Base-by-base conservation (phyloP, 2,888 invertebrate genomes). In the Choristoneura rosaceana region DNA sequence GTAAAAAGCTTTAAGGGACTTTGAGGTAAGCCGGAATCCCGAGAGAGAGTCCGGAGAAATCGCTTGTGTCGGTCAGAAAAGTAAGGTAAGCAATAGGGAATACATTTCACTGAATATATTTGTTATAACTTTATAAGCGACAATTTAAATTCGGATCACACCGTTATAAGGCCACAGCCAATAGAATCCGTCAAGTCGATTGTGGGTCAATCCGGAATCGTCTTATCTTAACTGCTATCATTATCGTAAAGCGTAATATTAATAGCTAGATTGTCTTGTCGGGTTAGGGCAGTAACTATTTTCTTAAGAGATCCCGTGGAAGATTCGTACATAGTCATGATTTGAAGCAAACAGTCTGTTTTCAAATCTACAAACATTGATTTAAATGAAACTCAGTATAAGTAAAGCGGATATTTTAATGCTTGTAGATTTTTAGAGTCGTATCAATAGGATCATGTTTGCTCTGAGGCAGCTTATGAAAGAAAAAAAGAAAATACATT, bases 21-120 rank as follows among this genome's bases (percentile, higher is more conserved):
- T 71, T 65, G 47, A 68, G 68, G 47, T 71, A 71, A 71, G 68
- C 63, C 68, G 14, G 58, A 47, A 33, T 17, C 68, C 58, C 45
- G 45, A 10, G 45, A 62, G 62, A 59, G 12, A 12, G 62, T 25
- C 25, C 47, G 58, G 38, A 47, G 38, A 63, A 68, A 71, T 68
- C 58, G 67, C 47, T 66, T 52, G 34, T 45, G 55, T 34, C 66
- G 45, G 71, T 61, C 61, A 47, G 61, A 66, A 71, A 71, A 62
- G 66, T 67, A 71, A 38, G 33, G 47, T 50, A 50, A 60, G 63
- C 17, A 17, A 50, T 47, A 59, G 60, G 47, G 47, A 66, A 61
- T 55, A 71, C 25, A 67, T 66, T 67, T 66, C 45, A 71, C 45
- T 61, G 61, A 66, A 61, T 52, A 34, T 62, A 61, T 71, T 71